Evolutionary conservation across 2,113 vertebrate species (phyloP).

Genomic region (Lipophrys pholis): DNA sequence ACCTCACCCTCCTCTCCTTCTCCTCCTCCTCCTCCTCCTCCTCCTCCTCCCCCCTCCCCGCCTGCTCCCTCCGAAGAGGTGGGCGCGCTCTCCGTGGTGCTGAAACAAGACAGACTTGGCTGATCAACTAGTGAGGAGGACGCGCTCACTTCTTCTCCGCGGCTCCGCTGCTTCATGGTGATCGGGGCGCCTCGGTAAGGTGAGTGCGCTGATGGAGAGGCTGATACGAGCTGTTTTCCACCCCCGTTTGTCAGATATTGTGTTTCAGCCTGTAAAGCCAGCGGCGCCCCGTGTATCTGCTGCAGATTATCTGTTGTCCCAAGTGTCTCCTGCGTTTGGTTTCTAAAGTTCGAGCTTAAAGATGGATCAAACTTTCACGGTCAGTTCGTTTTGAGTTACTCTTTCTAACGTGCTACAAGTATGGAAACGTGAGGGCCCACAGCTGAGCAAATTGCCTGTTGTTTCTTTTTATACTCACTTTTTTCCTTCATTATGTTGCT

Average conservation of each 20-base stretch:
- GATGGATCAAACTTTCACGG: slow-evolving; percentile 8
- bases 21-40: no score
- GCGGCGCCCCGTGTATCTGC: not conserved
- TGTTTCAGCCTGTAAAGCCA: not conserved
- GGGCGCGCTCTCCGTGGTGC: slow-evolving; percentile 61
- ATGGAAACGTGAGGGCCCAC: not conserved
- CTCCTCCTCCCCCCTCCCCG: slow-evolving; percentile 11
- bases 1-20: not conserved
- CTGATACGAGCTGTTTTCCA: slow-evolving; percentile 17
- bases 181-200: slow-evolving; percentile 53
- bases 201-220: slow-evolving; percentile 30
- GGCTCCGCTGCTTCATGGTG: slow-evolving; percentile 52
- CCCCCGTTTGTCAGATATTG: not conserved
- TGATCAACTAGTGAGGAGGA: slow-evolving; percentile 71
- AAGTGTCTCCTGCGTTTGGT: not conserved
- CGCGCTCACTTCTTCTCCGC: slow-evolving; percentile 45
- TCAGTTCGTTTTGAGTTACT: not conserved
- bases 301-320: not conserved
- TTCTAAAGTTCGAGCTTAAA: slow-evolving; percentile 11
- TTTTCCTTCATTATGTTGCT: not conserved
- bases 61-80: slow-evolving; percentile 29
- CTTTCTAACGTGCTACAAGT: not conserved
- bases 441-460: slow-evolving; percentile 11
- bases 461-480: not conserved
- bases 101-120: slow-evolving; percentile 54